Evolutionary conservation across 2,888 invertebrate species (phyloP), one percentile per base, ranked within the genome.

Genomic region (Synergus itoensis): DNA sequence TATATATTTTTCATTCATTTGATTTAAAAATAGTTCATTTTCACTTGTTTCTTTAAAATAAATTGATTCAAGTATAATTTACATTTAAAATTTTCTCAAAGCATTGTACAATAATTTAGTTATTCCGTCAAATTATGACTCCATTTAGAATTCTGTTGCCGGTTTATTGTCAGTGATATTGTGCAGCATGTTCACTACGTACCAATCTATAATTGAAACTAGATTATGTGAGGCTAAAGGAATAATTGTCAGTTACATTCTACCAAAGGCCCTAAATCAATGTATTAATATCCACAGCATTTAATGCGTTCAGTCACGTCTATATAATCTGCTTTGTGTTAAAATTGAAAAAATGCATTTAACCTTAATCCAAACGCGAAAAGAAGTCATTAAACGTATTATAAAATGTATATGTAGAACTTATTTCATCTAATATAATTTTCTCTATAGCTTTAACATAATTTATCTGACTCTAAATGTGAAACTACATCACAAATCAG

Each of bases 241-340:
- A 67, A 67, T 67, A 67, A 67, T 67, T 67, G 45, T 45, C 67
- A 67, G 67, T 21, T 67, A n/a, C 43, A 67, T 43, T 18, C 21
- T 43, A 12, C 21, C 67, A 43, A 67, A 21, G 18, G 21, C 67
- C 45, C 43, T 67, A 21, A 8, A 69, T 69, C 16, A 36, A 53
- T 4, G 43, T 65, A 65, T 43, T 65, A 65, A 43, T 65, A 65
- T 41, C n/a, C 65, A 48, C 9, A 16, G 45, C 16, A 69, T 45
- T 7, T 48, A 8, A 60, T 60, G 3, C 0, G 9, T 0, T 57
- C 21, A 28, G 4, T n/a, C 16, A 2, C 36, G 48, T n/a, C 28
- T 48, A 16, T 0, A 48, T n/a, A 69, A 53, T 48, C 9, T 48
- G 36, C 48, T 28, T 36, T 21, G 8, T 21, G 0, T 18, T 60